Conservation (phyloP, 2,888 invertebrate genomes). For the Callyntrura sp. region DNA sequence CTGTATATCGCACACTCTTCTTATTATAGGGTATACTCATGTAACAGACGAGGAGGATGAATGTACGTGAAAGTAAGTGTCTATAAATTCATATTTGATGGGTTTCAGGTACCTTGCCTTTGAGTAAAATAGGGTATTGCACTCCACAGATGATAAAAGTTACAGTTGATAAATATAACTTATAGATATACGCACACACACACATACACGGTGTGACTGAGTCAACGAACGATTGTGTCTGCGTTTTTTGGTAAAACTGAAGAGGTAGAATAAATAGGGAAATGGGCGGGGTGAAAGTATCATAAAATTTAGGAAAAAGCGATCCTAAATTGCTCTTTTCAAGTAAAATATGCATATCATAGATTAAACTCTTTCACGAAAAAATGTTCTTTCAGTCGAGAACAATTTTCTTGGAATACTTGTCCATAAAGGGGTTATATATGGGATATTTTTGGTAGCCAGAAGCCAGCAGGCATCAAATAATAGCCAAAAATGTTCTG, state of each 20-base stretch:
- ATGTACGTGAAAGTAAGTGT: slow-evolving; percentile 55
- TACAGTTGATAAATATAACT: slow-evolving; percentile 35
- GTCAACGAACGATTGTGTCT: not conserved
- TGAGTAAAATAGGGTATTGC: slow-evolving; percentile 56
- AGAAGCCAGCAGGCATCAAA: slow-evolving; percentile 39
- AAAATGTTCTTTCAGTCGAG: slow-evolving; percentile 47
- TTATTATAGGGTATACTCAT: not conserved
- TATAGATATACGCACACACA: slow-evolving; percentile 19
- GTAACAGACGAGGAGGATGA: not conserved
- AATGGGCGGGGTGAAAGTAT: slow-evolving; percentile 53
- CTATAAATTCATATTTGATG: slow-evolving; percentile 73
- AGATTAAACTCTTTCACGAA: slow-evolving; percentile 62
- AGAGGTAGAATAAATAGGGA: slow-evolving; percentile 15
- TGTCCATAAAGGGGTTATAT: slow-evolving; percentile 60
- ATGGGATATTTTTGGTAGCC: slow-evolving; percentile 53
- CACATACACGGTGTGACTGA: not conserved
- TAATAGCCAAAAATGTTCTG: not conserved
- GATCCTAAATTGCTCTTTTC: slow-evolving; percentile 62
- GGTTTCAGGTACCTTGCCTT: slow-evolving; percentile 63
- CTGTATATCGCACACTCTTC: not conserved
- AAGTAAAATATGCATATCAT: slow-evolving; percentile 70
- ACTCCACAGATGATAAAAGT: slow-evolving; percentile 52
- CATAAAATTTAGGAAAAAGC: slow-evolving; percentile 63
- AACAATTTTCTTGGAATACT: slow-evolving; percentile 63
- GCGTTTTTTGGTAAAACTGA: not conserved